These are phyloP conservation scores for Lycorma delicatula DNA, from an alignment of 1,140 invertebrate genomes.

Conservation along the genomic window DNA sequence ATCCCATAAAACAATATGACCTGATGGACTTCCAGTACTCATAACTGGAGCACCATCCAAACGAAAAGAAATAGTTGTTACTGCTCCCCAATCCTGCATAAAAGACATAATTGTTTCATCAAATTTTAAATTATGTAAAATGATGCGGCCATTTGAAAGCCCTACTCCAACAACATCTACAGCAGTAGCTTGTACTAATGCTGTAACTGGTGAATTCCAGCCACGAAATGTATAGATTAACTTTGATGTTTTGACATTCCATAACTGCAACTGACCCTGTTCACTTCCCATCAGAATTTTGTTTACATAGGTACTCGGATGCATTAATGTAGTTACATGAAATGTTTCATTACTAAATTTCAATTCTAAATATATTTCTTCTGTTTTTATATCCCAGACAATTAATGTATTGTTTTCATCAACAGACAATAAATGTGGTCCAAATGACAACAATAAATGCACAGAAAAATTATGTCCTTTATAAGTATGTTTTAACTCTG, in stretches of 20 bases:
- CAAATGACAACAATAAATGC: conserved; percentile 77
- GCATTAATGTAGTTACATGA: conserved; percentile 66
- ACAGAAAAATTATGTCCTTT: conserved; percentile 64
- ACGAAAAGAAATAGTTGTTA: conserved; percentile 77
- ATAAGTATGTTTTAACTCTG: conserved; percentile 75
- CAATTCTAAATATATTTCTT: conserved; percentile 55
- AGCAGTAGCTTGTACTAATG: conserved; percentile 76
- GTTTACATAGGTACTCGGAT: conserved; percentile 90
- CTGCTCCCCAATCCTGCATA: conserved; percentile 85
- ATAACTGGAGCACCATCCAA: conserved; percentile 80
- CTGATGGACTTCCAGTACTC: conserved; percentile 67
- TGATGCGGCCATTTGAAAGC: conserved; percentile 68
- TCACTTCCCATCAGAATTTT: conserved; percentile 88
- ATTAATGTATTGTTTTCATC: conserved; percentile 69
- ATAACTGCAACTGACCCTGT: conserved; percentile 80
- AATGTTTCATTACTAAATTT: conserved; percentile 65
- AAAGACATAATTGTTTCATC: conserved; percentile 82
- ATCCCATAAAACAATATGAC: conserved; percentile 90
- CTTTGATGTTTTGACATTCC: conserved; percentile 78
- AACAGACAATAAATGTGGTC: conserved; percentile 72
- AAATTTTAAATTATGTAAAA: conserved; percentile 81
- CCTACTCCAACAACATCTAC: conserved; percentile 85
- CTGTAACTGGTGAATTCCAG: conserved; percentile 60
- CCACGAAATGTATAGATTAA: conserved; percentile 73
- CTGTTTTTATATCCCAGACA: conserved; percentile 78